Evolutionary conservation across 1,140 invertebrate genomes (phyloP), one percentile per base, ranked within the genome.

Genomic region (Papilio xuthus): DNA sequence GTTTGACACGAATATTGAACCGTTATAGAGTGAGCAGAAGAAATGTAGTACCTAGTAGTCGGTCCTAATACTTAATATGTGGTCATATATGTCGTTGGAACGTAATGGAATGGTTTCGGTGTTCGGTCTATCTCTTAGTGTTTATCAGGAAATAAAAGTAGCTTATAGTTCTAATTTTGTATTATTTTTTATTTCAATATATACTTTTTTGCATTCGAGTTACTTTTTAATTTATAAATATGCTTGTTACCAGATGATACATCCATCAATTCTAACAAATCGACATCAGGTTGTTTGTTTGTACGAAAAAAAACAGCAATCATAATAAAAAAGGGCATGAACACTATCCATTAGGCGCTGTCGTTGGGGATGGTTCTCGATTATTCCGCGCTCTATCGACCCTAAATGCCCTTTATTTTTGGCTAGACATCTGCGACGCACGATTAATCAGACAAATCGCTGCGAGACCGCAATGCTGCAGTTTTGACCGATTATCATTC

Each of bases 371-470:
- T 67, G 80, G 69, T 81, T 67, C 78, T 56, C 79, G 80, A 82
- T 83, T 80, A 84, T 80, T 72, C 70, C 77, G 73, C 67, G 77
- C 63, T 79, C 77, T 77, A 80, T 71, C 82, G 82, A 81, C 82
- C 83, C 80, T 79, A 82, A 80, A 79, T 73, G 60, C 83, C 80
- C 80, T 83, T 83, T 84, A 85, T 87, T 85, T 86, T 84, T 84
- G 81, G 81, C 79, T 71, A 84, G 83, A 83, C 85, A 87, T 87
- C 85, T 87, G 85, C 79, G 83, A 83, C 79, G 84, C 79, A 82
- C 84, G 84, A 87, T 87, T 87, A 87, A 83, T 87, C 80, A 82
- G 82, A 82, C 79, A 81, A 83, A 82, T 81, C 78, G 81, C 79
- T 80, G 80, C 20, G 56, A 79, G 69, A 53, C 69, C 32, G 69